Percentiles rank a stretch among this genome's conserved stretches.
phyloP scores from a whole-genome alignment of 2,888 invertebrate genomes.

The Atrina japonica region DNA sequence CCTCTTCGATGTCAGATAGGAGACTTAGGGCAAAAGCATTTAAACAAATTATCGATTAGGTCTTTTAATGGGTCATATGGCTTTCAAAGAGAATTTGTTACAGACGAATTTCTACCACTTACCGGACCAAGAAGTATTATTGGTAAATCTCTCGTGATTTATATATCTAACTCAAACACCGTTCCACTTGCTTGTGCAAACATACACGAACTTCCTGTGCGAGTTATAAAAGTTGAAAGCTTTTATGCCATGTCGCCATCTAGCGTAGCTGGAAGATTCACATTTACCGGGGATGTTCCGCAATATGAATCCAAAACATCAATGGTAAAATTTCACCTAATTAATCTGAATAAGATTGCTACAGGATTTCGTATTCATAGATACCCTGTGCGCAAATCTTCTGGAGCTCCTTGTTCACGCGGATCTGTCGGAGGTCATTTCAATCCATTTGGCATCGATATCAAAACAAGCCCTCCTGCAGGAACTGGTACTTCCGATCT shows the following conservation, averaged over 20 bases:
- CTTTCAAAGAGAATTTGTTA: constrained; percentile 82
- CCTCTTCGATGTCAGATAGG: constrained; percentile 95
- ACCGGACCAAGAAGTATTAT: constrained; percentile 88
- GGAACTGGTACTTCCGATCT: constrained; percentile 85
- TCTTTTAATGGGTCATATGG: background rate
- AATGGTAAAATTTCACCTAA: constrained; percentile 82
- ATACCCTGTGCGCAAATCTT: constrained; percentile 76
- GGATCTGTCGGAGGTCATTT: constrained; percentile 86
- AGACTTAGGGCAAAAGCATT: constrained; percentile 83
- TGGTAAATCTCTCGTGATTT: constrained; percentile 91
- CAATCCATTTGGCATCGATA: constrained; percentile 85
- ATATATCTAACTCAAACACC: constrained; percentile 92
- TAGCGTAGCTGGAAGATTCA: constrained; percentile 37
- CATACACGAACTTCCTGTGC: constrained; percentile 44
- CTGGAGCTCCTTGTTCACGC: constrained; percentile 81
- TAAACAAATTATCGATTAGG: constrained; percentile 70
- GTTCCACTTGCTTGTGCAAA: constrained; percentile 88
- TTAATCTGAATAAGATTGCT: constrained; percentile 75
- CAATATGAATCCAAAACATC: constrained; percentile 48
- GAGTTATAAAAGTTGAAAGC: constrained; percentile 40
- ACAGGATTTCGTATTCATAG: constrained; percentile 80
- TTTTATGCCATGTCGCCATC: constrained; percentile 35
- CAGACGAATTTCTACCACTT: constrained; percentile 89
- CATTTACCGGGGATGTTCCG: constrained; percentile 42
- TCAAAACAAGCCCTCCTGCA: constrained; percentile 36